phyloP scores from a whole-genome alignment of 2,797 vertebrate species.

The Prunella strophiata region DNA sequence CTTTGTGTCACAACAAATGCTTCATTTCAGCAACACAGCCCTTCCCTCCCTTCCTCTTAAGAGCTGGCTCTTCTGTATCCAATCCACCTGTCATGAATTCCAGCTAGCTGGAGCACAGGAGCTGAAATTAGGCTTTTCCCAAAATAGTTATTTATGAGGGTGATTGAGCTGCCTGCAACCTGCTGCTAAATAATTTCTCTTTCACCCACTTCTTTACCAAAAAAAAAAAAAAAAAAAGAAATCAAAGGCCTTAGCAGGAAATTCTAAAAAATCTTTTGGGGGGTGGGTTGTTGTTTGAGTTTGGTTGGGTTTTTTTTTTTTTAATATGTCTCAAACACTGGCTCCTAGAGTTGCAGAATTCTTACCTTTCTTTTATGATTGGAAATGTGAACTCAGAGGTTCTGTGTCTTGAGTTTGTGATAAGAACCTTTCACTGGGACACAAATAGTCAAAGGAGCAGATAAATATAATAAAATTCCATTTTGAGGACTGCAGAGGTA shows the following conservation, averaged over 20 bases:
- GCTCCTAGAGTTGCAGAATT: neutral
- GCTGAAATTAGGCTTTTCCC: neutral
- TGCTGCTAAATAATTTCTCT: neutral
- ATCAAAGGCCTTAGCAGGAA: neutral
- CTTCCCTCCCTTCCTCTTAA: neutral
- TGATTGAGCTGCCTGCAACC: neutral
- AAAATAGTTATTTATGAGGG: neutral
- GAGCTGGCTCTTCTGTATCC: neutral
- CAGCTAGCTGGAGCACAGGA: neutral
- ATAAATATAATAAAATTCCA: neutral
- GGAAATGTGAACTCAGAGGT: neutral
- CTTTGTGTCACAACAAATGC: neutral
- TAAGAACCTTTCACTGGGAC: neutral
- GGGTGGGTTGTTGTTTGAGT: accelerated
- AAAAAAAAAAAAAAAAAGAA: neutral
- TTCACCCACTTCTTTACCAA: neutral
- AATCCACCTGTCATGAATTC: neutral
- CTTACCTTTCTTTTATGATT: neutral
- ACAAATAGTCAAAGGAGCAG: neutral
- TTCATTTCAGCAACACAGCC: neutral
- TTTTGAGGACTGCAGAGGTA: neutral
- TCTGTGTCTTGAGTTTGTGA: neutral
- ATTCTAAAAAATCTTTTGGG: neutral
- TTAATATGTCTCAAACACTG: neutral
- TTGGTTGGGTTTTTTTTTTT: accelerated